These are phyloP conservation scores for Sarcoramphus papa DNA, from an alignment of 2,797 vertebrate species.

Conservation along the genomic window DNA sequence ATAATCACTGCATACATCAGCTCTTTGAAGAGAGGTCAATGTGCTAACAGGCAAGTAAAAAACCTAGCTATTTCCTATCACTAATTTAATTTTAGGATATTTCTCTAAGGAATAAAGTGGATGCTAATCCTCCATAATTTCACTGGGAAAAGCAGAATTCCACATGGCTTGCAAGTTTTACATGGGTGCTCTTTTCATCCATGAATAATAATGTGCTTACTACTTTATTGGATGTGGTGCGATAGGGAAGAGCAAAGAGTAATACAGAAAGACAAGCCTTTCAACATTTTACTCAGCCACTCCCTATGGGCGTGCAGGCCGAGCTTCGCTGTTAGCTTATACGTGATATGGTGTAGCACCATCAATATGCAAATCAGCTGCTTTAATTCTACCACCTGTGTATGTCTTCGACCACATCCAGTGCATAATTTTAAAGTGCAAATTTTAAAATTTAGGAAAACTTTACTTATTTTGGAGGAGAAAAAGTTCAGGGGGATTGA, in stretches of 20 bases:
- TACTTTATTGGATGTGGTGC: background rate
- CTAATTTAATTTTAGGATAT: conserved; percentile 11
- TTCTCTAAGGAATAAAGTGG: conserved; percentile 28
- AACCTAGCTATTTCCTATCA: background rate
- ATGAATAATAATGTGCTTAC: conserved; percentile 4
- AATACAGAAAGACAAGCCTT: background rate
- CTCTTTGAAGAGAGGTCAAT: conserved; percentile 7
- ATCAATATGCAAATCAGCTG: background rate
- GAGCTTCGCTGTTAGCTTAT: background rate
- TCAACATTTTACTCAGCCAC: background rate
- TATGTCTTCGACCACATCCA: conserved; percentile 48
- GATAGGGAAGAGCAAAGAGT: background rate
- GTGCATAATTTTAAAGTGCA: conserved; percentile 75
- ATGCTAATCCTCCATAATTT: conserved; percentile 1
- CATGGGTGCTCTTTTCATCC: conserved; percentile 29
- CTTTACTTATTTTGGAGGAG: background rate
- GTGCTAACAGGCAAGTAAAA: conserved; percentile 24
- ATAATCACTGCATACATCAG: background rate
- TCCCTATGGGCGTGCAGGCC: rapidly evolving
- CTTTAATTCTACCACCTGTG: background rate
- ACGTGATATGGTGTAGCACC: background rate
- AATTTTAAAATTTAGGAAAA: conserved; percentile 6
- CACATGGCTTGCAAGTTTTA: conserved; percentile 27
- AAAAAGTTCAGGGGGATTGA: background rate
- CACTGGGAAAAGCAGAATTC: conserved; percentile 22